phyloP scores from a whole-genome alignment of 2,113 vertebrate species.

The Pandion haliaetus region DNA sequence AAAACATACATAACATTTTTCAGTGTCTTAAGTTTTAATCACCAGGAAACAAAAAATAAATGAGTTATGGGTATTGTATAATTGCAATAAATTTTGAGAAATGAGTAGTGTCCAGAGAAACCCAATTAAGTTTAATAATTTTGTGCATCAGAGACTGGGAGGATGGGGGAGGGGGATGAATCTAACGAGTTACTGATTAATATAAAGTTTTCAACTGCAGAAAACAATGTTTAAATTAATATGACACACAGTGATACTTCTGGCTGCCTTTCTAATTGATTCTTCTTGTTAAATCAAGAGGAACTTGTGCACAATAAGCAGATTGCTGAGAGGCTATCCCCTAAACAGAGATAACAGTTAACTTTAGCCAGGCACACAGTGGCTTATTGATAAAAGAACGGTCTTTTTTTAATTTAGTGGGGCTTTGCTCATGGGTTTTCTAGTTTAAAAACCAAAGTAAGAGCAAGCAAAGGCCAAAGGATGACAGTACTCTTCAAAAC shows the following conservation, averaged over 20 bases:
- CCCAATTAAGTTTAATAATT: constrained; percentile 63
- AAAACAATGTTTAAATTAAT: constrained; percentile 45
- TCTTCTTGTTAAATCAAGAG: constrained; percentile 16
- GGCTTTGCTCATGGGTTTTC: background rate
- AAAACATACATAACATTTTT: constrained; percentile 62
- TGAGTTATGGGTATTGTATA: constrained; percentile 51
- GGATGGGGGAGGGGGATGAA: background rate
- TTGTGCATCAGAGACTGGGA: constrained; percentile 8
- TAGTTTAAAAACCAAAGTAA: background rate
- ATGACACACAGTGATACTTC: background rate
- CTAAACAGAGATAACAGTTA: background rate
- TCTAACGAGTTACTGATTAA: constrained; percentile 7
- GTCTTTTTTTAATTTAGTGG: background rate
- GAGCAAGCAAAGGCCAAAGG: background rate
- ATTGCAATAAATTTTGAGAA: constrained; percentile 70
- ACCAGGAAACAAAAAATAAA: constrained; percentile 67
- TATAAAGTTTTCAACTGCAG: constrained; percentile 40
- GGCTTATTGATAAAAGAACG: background rate
- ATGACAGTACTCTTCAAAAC: background rate
- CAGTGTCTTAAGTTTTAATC: constrained; percentile 69
- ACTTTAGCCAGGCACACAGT: background rate
- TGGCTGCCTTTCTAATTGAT: constrained; percentile 41
- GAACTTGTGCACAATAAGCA: background rate
- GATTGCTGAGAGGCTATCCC: background rate
- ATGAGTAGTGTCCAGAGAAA: constrained; percentile 63